Base-by-base conservation (phyloP, 1,140 invertebrate species). In the Aplysia californica region DNA sequence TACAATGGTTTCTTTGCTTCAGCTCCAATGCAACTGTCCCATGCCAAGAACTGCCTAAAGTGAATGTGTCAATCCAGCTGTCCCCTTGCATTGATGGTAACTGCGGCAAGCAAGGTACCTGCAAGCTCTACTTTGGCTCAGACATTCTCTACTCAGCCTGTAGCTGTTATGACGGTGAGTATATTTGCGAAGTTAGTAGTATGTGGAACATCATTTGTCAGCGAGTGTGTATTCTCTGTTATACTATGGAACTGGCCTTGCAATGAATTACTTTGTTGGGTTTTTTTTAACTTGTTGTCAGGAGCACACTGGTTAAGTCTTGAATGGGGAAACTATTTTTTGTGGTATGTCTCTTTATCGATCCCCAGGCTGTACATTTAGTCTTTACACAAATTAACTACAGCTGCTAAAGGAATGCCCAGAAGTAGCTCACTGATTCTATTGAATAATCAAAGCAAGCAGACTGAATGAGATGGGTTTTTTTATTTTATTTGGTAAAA, bases 71-170 rank as follows among this genome's bases (percentile, higher is more conserved):
- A 18, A 23, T 74, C 33, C 33, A 31, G 10, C 39, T 74, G 41
- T 55, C 71, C 26, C 59, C 71, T 5, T 74, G 71, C 64, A 20
- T 74, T 29, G 71, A 74, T 64, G 71, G 71, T 64, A 59, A 59
- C 4, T 74, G 71, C 41, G 56, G 58, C 1, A 2, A 55, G 23
- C 44, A 74, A 64, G 71, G 71, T 6, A 5, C 21, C 29, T 74
- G 71, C 26, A 74, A 74, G 20, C 56, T 74, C 5, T 74, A 74
- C 59, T 64, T 65, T 31, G 59, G 58, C 15, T 18, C 56, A n/a
- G 71, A 64, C 38, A n/a, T 74, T 1, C 39, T 74, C 4, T 74
- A 41, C 31, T 64, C 56, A 31, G 71, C 71, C 20, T 74, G 71
- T 31, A 64, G 20, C 39, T 74, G 71, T 33, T 65, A 26, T 35